Conservation (phyloP, 53 echinoderm and acorn worm species). For the Temnopleurus reevesii region DNA sequence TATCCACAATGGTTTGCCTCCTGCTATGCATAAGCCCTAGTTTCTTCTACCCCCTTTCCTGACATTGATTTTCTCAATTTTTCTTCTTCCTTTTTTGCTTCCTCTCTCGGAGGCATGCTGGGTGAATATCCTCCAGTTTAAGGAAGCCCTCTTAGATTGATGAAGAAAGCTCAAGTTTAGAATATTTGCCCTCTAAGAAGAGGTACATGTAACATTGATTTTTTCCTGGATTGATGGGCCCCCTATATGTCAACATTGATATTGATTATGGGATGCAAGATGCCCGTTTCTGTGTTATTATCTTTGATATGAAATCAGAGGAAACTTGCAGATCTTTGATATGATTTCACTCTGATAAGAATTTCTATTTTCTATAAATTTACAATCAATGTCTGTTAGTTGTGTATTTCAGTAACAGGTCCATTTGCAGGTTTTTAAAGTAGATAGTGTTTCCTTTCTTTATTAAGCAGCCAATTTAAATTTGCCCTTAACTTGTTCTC, state of each 20-base stretch:
- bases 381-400: no score
- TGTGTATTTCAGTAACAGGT: no score
- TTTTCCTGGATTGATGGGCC: not conserved
- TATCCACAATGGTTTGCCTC: no score
- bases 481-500: no score
- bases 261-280: not conserved
- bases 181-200: not conserved
- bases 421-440: no score
- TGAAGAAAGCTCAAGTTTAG: not conserved
- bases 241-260: constrained; percentile 1
- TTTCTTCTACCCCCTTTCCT: no score
- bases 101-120: not conserved
- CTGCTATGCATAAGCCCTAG: no score
- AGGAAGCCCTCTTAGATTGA: not conserved
- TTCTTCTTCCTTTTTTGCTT: not conserved
- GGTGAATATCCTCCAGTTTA: not conserved
- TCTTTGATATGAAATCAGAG: not conserved
- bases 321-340: no score
- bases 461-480: no score
- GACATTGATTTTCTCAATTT: not conserved
- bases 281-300: not conserved
- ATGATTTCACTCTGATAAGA: no score
- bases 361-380: no score
- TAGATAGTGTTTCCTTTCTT: no score
- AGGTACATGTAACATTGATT: not conserved